phyloP scores from a whole-genome alignment of 1,140 invertebrate species.

The Dendroctonus valens region DNA sequence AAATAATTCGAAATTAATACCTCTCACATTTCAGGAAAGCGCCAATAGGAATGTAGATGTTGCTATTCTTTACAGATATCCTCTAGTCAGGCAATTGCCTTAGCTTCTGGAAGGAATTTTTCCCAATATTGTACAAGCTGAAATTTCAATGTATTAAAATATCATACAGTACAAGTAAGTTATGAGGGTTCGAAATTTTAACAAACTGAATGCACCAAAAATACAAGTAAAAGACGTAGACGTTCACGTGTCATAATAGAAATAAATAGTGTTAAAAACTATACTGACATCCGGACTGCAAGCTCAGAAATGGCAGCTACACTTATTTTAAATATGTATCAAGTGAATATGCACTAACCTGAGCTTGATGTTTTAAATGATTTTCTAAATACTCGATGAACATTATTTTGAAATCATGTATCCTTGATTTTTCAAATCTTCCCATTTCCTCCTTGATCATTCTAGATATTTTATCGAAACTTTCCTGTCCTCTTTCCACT shows the following conservation, averaged over 20 bases:
- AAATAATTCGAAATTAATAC: no score
- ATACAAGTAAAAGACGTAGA: no score
- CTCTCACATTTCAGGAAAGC: slow-evolving; percentile 44
- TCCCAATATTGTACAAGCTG: slow-evolving; percentile 95
- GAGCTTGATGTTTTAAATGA: slow-evolving; percentile 92
- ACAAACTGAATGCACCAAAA: no score
- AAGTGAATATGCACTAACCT: slow-evolving; percentile 59
- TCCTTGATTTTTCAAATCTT: slow-evolving; percentile 83
- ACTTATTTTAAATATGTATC: no score
- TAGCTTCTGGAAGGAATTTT: slow-evolving; percentile 88
- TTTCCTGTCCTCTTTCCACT: slow-evolving; percentile 93
- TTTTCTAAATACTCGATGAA: slow-evolving; percentile 91
- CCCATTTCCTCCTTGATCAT: slow-evolving; percentile 96
- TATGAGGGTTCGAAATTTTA: no score
- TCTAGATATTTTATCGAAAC: slow-evolving; percentile 94
- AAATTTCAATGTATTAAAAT: no score
- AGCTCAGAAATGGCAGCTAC: no score
- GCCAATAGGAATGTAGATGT: slow-evolving; percentile 50
- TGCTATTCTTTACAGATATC: slow-evolving; percentile 49
- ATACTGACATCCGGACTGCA: no score
- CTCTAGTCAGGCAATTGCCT: slow-evolving; percentile 72
- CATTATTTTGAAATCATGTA: slow-evolving; percentile 87
- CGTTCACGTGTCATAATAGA: no score
- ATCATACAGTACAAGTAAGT: no score
- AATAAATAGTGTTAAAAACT: no score